Conservation (phyloP, 2,888 invertebrate genomes). For the Lucinisca nassula region DNA sequence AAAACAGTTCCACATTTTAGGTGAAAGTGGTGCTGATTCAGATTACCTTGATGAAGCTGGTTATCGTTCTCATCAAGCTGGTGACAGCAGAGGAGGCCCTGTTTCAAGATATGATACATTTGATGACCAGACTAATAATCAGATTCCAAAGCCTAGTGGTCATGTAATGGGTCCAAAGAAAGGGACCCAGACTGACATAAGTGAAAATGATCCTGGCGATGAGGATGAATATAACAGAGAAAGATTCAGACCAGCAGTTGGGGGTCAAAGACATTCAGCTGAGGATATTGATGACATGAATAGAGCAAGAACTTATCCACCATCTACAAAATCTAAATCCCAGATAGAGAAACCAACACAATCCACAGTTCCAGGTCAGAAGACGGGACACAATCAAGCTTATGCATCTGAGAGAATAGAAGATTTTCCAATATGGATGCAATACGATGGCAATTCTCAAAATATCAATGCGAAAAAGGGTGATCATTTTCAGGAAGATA, state of each 20-base stretch:
- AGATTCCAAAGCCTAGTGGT: not conserved
- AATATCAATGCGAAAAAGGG: constrained; percentile 67
- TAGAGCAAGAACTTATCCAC: constrained; percentile 44
- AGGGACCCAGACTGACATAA: not conserved
- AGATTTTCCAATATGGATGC: constrained; percentile 52
- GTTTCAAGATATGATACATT: not conserved
- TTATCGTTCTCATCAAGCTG: not conserved
- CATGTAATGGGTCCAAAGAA: not conserved
- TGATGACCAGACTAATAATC: not conserved
- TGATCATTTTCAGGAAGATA: not conserved
- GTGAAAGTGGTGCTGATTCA: not conserved
- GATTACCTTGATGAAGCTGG: not conserved
- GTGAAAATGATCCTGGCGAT: not conserved
- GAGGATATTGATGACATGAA: constrained; percentile 22
- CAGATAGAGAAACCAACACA: constrained; percentile 64
- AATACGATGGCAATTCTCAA: constrained; percentile 55
- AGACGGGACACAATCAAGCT: constrained; percentile 13
- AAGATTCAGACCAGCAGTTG: not conserved
- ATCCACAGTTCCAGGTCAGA: constrained; percentile 61
- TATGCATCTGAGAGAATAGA: constrained; percentile 50
- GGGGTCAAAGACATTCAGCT: constrained; percentile 37
- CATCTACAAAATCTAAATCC: constrained; percentile 56
- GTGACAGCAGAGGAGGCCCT: not conserved
- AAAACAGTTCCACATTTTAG: not conserved
- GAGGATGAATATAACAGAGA: not conserved